Base-by-base conservation (phyloP, 2,797 vertebrate species). In the Austrolebias charrua region DNA sequence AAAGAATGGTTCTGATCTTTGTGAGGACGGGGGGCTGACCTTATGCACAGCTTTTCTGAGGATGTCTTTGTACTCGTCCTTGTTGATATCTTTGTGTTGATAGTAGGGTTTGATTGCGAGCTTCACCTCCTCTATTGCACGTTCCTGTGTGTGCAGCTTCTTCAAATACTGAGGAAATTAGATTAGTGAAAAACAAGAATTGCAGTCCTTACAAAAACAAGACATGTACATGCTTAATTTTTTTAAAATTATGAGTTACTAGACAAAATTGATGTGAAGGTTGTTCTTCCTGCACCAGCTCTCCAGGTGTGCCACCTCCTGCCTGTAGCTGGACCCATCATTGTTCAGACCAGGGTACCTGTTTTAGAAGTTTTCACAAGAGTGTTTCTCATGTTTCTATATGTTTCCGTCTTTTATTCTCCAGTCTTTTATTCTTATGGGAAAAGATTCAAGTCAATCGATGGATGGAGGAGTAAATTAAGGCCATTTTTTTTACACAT, bases 81-180 rank as follows among this genome's bases (percentile, higher is more conserved):
- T 98, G 78, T 94, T 96, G 85, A 98, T 98, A 88, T 98, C 96
- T 85, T 98, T 98, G 71, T 95, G 95, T 88, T 98, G 95, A 66
- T 97, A 98, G 86, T 95, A 98, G 0, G 96, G 96, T 80, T 98
- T 98, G 78, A 98, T 98, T 67, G 96, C 95, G n/a, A 98, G 83
- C 73, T 98, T 98, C 62, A 97, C 96, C 87, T 98, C 96, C 85
- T 98, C 96, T 69, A 98, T 95, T 0, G 96, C 96, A 18, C 95
- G 90, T 80, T 98, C 96, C 91, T 98, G 96, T 0, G 95, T 98
- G 83, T 98, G 95, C 75, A 98, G 94, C 87, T 98, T 97, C 88
- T 98, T 96, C 78, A 98, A 88, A 72, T 96, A 98, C 96, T 97
- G 84, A 13, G 1, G 0, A 56, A 56, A 42, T 35, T 3, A 75